Evolutionary conservation across 2,797 vertebrate genomes (phyloP), one percentile per base, ranked within the genome.

Genomic region (Coreius guichenoti): DNA sequence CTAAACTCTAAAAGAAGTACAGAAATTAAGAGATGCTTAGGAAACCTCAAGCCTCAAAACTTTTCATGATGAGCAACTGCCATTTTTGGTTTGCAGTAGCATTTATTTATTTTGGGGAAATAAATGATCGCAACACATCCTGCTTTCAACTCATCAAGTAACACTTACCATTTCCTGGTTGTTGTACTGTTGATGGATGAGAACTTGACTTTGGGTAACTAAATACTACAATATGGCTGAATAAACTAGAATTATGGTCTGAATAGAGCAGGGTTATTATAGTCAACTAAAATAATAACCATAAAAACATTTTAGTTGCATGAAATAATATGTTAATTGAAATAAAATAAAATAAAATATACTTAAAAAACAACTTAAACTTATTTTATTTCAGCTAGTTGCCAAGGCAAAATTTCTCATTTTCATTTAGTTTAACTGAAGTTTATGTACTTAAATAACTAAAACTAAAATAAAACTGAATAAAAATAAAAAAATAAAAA

Each of bases 171-270:
- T 56, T 19, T 31, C 76, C 45, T 70, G 13, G 33, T 19, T 65
- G 51, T 45, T 58, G 36, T 31, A 47, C 68, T 33, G 17, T 33
- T 54, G 19, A 75, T 82, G 69, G 69, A 82, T 31, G 21, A 23
- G 6, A 82, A 73, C 19, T 45, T 45, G 26, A 70, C 67, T 70
- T 56, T 72, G 49, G 21, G 16, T 26, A 23, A 45, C 39, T 61
- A 73, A 58, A 54, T 72, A 70, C 33, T 39, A 33, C 26, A 82
- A 72, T 39, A 45, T 51, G 51, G 33, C 31, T 91, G 84, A 91
- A 93, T 91, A 90, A 90, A 90, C 86, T 49, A 91, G 91, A 82
- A 61, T 33, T n/a, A 23, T 5, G 13, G 16, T 61, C 17, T 29
- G 26, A 14, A 58, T 21, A 23, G 17, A 21, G 47, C 72, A 51